These are phyloP conservation scores for Cheirogaleus major DNA, from an alignment of 2,797 vertebrate genomes.

Conservation along the genomic window DNA sequence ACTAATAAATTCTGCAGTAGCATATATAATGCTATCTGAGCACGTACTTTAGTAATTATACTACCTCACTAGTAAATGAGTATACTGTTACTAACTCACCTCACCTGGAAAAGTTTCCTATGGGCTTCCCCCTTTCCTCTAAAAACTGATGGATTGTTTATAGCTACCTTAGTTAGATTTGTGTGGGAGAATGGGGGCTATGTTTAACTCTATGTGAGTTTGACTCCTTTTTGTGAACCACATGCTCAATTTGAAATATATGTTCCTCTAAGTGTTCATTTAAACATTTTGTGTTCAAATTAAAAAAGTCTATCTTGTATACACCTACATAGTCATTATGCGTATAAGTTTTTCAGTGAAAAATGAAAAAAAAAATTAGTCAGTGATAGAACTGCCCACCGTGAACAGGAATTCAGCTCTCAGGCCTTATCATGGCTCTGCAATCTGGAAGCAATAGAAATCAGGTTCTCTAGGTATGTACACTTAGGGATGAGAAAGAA, in stretches of 20 bases:
- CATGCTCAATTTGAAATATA: constrained; percentile 7
- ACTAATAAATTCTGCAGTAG: background rate
- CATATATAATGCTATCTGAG: background rate
- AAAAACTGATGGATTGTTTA: background rate
- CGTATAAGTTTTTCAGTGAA: background rate
- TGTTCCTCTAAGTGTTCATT: background rate
- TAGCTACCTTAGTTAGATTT: background rate
- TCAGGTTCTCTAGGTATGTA: background rate
- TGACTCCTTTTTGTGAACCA: background rate
- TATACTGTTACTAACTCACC: background rate
- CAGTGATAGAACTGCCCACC: background rate
- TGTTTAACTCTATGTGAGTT: background rate
- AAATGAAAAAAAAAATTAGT: background rate
- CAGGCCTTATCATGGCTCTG: background rate
- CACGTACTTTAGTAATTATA: background rate
- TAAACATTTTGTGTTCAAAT: background rate
- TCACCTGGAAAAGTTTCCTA: background rate
- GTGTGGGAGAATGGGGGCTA: background rate
- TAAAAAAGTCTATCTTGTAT: background rate
- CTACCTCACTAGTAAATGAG: background rate
- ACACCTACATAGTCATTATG: background rate
- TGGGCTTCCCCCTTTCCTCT: background rate
- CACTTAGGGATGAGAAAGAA: background rate
- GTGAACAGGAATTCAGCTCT: background rate
- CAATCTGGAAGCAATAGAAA: background rate